A percentile compares a stretch with the other conserved stretches of the same genome.
These are phyloP conservation scores for Sarcophilus harrisii DNA, from an alignment of 2,797 vertebrate genomes.

Conservation along the genomic window DNA sequence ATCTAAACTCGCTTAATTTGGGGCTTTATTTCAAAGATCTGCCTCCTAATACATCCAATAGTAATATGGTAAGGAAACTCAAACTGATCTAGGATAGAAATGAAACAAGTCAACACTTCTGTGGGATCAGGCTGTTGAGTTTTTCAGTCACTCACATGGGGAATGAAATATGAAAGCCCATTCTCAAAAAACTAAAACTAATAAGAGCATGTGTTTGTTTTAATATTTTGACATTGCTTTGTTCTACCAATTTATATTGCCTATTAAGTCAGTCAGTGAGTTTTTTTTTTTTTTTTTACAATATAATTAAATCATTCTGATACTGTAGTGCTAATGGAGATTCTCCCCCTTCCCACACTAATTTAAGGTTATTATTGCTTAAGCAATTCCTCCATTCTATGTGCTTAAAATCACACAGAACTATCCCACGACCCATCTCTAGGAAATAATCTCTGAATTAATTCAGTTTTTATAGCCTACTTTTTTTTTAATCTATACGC, in stretches of 20 bases:
- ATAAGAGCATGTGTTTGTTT: accelerated
- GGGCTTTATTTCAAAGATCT: not conserved
- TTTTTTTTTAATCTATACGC: too few species aligned
- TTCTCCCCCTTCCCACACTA: not conserved
- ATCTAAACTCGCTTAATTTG: not conserved
- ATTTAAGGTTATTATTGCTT: accelerated
- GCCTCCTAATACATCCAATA: not conserved
- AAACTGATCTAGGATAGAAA: not conserved
- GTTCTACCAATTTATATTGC: accelerated
- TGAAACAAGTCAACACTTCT: not conserved
- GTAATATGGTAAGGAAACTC: not conserved
- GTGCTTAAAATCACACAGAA: not conserved
- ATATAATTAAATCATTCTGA: not conserved
- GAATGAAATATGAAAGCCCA: not conserved
- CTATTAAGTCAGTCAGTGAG: too few species aligned
- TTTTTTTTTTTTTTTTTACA: too few species aligned
- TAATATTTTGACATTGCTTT: not conserved
- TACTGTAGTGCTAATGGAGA: not conserved
- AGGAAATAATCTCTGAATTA: not conserved
- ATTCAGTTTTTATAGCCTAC: not conserved
- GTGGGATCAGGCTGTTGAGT: not conserved
- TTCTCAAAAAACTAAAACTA: not conserved
- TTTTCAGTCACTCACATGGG: not conserved
- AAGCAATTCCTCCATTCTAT: too few species aligned
- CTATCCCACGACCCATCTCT: not conserved